A percentile compares a stretch with the other conserved stretches of the same genome.
These are phyloP conservation scores for Actenoides lindsayi DNA, from an alignment of 2,113 vertebrate species.

Conservation along the genomic window DNA sequence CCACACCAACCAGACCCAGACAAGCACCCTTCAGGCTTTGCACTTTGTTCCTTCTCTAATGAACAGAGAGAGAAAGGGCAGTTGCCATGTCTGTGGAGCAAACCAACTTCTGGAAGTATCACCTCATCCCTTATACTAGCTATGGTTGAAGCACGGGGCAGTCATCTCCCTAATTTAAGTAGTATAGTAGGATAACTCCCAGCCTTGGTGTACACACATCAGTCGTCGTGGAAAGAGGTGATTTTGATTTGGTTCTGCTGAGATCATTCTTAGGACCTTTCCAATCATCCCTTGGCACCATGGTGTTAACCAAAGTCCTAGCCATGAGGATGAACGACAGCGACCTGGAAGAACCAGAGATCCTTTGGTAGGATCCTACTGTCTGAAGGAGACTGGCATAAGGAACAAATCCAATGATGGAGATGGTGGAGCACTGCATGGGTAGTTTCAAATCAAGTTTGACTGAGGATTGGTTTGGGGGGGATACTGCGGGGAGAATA, in stretches of 20 bases:
- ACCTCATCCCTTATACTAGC: background rate
- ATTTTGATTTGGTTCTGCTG: background rate
- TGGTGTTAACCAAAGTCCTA: background rate
- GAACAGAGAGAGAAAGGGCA: background rate
- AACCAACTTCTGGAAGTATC: background rate
- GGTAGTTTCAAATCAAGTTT: background rate
- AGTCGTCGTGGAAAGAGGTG: background rate
- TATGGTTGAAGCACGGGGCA: background rate
- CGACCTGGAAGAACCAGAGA: background rate
- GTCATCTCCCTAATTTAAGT: background rate
- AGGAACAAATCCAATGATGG: background rate
- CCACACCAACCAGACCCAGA: background rate
- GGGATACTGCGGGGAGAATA: background rate
- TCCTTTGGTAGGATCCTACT: background rate
- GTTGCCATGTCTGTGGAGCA: background rate
- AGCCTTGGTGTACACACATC: background rate
- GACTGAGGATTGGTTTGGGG: background rate
- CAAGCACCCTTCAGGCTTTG: background rate
- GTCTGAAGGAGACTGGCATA: background rate
- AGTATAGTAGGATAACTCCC: background rate
- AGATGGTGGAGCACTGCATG: background rate
- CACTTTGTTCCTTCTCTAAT: background rate
- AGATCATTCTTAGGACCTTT: background rate
- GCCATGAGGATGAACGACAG: background rate
- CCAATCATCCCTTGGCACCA: background rate